Evolutionary conservation across 2,797 vertebrate genomes (phyloP).

Genomic region (Petrocephalus schoutedeni): DNA sequence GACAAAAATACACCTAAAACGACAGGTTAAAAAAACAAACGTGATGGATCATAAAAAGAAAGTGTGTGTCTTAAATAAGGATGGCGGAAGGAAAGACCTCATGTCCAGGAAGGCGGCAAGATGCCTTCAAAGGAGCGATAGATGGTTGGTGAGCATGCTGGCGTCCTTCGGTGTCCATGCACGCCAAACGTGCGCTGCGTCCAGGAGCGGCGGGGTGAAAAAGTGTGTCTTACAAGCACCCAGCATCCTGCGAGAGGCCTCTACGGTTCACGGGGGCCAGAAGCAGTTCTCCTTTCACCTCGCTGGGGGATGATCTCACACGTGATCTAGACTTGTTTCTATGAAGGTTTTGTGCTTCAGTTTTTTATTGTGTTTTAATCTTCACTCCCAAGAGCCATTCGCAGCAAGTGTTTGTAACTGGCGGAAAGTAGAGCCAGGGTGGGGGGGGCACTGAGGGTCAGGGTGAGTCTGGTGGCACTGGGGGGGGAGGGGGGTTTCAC

Average conservation of each 20-base stretch:
- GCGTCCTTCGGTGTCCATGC: background rate
- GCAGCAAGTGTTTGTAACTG: conserved; percentile 27
- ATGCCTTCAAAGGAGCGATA: background rate
- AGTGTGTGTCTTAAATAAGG: conserved; percentile 19
- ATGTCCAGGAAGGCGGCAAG: conserved; percentile 20
- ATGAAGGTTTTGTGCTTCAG: background rate
- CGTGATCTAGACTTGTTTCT: background rate
- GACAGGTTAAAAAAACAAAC: background rate
- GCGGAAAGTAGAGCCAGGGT: background rate
- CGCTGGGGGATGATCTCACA: background rate
- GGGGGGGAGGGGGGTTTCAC: background rate
- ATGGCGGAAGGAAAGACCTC: conserved; percentile 12
- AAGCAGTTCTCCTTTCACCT: background rate
- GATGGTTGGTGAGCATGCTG: background rate
- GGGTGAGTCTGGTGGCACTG: background rate
- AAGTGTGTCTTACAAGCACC: background rate
- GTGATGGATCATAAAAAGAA: background rate
- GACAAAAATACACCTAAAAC: conserved; percentile 6
- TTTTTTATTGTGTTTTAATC: background rate
- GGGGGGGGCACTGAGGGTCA: background rate
- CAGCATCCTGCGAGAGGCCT: background rate
- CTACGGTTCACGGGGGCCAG: background rate
- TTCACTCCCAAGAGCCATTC: conserved; percentile 11
- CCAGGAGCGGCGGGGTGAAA: background rate
- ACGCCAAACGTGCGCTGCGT: background rate